phyloP scores from a whole-genome alignment of 92 coral and sea anemone species.

The Porites divaricata region DNA sequence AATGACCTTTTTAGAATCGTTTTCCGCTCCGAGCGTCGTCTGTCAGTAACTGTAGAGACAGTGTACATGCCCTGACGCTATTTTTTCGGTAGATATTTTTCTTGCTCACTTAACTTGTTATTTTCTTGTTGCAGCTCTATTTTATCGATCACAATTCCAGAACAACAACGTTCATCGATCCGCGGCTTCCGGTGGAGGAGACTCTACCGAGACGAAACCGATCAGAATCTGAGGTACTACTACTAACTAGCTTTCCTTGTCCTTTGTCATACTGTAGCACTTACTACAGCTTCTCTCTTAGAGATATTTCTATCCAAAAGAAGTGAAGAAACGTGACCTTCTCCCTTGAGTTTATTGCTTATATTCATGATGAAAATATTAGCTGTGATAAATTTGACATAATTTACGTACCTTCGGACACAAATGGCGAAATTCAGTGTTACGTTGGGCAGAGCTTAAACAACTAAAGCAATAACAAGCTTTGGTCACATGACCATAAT shows the following conservation, averaged over 20 bases:
- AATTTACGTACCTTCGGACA: too few species aligned
- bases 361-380: not conserved
- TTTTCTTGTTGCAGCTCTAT: constrained; percentile 69
- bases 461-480: too few species aligned
- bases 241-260: not conserved
- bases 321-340: not conserved
- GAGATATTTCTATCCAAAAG: not conserved
- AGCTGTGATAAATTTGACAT: not conserved
- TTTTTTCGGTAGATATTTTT: too few species aligned
- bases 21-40: too few species aligned
- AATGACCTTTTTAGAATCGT: not conserved
- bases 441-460: too few species aligned
- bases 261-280: not conserved
- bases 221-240: constrained; percentile 66
- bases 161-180: constrained; percentile 97
- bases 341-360: not conserved
- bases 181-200: constrained; percentile 90
- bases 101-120: too few species aligned
- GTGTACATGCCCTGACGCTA: too few species aligned
- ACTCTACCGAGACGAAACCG: constrained; percentile 77
- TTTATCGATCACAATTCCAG: constrained; percentile 94
- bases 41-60: too few species aligned
- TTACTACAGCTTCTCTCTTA: not conserved
- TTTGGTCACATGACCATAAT: too few species aligned
- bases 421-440: too few species aligned